These are phyloP conservation scores for Pipistrellus pipistrellus DNA, from an alignment of 2,797 vertebrate species.

Conservation along the genomic window DNA sequence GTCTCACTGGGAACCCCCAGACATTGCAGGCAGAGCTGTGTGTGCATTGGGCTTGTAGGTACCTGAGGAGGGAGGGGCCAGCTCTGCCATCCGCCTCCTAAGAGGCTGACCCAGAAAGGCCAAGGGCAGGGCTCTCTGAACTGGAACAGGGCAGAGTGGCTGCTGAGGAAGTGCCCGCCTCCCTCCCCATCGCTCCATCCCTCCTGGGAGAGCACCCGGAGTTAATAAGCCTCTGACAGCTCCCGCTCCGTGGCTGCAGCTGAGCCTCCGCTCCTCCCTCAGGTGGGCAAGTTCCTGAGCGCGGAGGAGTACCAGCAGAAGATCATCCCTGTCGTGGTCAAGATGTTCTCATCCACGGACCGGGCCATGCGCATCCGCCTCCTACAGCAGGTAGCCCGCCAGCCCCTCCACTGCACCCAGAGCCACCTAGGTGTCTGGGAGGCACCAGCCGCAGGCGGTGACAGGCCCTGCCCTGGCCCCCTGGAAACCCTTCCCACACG, in stretches of 20 bases:
- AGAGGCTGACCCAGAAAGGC: neutral
- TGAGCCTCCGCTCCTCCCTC: neutral
- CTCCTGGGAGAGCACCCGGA: neutral
- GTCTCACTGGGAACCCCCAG: neutral
- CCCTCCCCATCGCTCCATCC: neutral
- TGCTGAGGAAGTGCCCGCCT: neutral
- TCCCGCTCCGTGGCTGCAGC: neutral
- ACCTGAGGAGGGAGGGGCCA: neutral
- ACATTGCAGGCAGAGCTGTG: neutral
- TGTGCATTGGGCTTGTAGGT: rapidly evolving
- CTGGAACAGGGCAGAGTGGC: neutral
- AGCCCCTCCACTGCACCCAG: neutral
- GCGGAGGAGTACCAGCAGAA: constrained; percentile 96
- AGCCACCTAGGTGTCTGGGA: neutral
- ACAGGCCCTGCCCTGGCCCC: neutral
- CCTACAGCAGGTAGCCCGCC: constrained; percentile 91
- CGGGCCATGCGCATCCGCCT: constrained; percentile 96
- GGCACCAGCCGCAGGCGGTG: neutral
- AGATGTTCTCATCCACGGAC: constrained; percentile 98
- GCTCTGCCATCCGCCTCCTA: neutral
- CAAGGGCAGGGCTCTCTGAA: neutral
- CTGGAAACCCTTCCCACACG: neutral
- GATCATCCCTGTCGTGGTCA: constrained; percentile 96
- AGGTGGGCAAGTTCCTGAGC: constrained; percentile 95
- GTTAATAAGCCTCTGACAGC: neutral